Percentiles rank a stretch among this genome's conserved stretches.
Conservation (phyloP, 2,888 invertebrate species). For the Tinea semifulvella region DNA sequence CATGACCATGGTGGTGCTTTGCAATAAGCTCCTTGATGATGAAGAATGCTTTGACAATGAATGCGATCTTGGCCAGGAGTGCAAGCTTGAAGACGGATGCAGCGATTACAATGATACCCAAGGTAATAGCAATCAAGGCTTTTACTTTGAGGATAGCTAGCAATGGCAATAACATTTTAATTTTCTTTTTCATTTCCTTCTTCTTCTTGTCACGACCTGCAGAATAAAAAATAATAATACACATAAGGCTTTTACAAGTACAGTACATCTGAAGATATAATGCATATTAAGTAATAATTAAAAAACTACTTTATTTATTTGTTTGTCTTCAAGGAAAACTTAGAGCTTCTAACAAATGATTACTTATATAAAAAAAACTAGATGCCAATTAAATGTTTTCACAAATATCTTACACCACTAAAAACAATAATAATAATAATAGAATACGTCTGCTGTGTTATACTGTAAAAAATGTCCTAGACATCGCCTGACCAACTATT, state of each 20-base stretch:
- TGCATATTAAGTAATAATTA: too few species aligned
- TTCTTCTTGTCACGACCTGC: constrained; percentile 78
- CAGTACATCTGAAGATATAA: too few species aligned
- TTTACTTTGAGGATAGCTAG: constrained; percentile 72
- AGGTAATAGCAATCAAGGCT: constrained; percentile 70
- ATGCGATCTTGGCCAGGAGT: constrained; percentile 78
- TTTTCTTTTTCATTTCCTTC: constrained; percentile 68
- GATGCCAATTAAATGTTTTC: too few species aligned
- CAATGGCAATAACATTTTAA: constrained; percentile 60
- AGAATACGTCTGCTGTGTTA: too few species aligned
- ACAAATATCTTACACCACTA: too few species aligned
- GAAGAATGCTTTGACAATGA: constrained; percentile 53
- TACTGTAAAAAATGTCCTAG: too few species aligned
- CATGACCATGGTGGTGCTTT: constrained; percentile 44
- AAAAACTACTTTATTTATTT: too few species aligned
- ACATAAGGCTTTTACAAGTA: not conserved
- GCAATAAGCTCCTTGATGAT: constrained; percentile 47
- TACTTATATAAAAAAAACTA: too few species aligned
- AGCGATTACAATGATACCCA: constrained; percentile 73
- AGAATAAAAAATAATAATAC: constrained; percentile 17
- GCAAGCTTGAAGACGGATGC: constrained; percentile 77
- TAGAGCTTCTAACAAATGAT: too few species aligned
- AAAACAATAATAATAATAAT: too few species aligned
- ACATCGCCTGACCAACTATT: too few species aligned
- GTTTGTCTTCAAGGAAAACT: too few species aligned